A percentile compares a stretch with the other conserved stretches of the same genome.
Evolutionary conservation across 2,888 invertebrate genomes (phyloP).

Genomic region (Pinctada fucata): DNA sequence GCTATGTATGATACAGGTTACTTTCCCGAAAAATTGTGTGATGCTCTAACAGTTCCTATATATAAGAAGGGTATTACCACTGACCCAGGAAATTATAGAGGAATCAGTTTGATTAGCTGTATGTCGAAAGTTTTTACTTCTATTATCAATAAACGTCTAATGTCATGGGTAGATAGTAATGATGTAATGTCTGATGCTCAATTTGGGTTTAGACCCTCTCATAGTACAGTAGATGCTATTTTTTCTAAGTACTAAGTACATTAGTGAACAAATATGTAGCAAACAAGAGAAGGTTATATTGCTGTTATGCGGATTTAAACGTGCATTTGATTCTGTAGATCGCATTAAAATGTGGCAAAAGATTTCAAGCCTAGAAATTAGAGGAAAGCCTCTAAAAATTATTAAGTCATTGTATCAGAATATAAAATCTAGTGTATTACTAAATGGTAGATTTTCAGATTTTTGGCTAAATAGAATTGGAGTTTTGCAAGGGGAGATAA

Average conservation of each 20-base stretch:
- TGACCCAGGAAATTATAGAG: neutral
- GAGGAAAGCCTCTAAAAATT: neutral
- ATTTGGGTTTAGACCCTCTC: neutral
- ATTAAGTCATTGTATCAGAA: neutral
- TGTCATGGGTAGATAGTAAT: neutral
- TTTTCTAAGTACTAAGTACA: neutral
- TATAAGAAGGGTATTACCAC: neutral
- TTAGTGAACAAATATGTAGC: neutral
- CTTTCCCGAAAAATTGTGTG: neutral
- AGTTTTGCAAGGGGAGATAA: neutral
- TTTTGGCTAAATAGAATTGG: neutral
- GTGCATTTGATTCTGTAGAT: constrained; percentile 2
- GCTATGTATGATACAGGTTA: constrained; percentile 1
- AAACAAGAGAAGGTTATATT: neutral
- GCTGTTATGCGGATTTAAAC: constrained; percentile 6
- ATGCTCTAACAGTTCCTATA: neutral
- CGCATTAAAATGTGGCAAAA: no score
- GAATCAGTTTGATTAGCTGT: constrained; percentile 1
- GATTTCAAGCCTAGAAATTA: no score
- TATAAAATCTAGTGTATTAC: constrained; percentile 4
- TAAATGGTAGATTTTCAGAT: neutral
- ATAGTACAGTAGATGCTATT: neutral
- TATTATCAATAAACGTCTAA: neutral
- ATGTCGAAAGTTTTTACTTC: neutral
- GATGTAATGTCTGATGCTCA: constrained; percentile 6